These are phyloP conservation scores for Pituophis catenifer DNA, from an alignment of 2,113 vertebrate species.

Conservation along the genomic window DNA sequence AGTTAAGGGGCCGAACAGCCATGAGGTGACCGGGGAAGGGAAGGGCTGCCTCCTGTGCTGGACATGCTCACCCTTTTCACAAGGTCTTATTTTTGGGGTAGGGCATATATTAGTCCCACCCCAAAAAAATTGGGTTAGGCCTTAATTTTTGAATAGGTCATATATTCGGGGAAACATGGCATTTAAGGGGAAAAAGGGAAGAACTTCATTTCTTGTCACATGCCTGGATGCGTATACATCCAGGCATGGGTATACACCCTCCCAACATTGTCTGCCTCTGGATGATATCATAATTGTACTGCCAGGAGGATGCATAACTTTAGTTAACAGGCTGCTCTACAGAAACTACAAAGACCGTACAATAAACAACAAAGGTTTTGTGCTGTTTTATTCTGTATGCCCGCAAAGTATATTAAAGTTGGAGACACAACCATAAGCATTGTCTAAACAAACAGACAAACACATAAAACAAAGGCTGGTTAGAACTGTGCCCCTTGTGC, in stretches of 20 bases:
- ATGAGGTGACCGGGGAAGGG: no score
- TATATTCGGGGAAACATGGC: no score
- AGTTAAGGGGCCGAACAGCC: no score
- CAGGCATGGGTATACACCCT: no score
- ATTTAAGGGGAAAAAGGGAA: neutral
- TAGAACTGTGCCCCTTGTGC: neutral
- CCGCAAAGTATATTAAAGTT: neutral
- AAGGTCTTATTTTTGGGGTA: no score
- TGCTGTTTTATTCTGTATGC: neutral
- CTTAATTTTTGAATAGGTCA: no score
- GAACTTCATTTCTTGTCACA: neutral
- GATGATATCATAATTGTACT: neutral
- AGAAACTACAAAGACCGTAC: neutral
- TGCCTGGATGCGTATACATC: neutral
- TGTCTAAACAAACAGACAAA: slow-evolving; percentile 12
- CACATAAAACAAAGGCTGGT: neutral
- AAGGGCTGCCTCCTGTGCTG: no score
- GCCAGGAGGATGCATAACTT: neutral
- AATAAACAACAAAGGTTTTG: slow-evolving; percentile 15
- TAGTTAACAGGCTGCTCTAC: neutral
- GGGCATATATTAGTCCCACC: no score
- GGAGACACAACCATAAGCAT: neutral
- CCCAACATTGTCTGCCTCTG: neutral
- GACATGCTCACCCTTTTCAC: no score
- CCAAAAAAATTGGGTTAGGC: no score